Conservation (phyloP, 2,888 invertebrate genomes). For the Nemotelus nigrinus region DNA sequence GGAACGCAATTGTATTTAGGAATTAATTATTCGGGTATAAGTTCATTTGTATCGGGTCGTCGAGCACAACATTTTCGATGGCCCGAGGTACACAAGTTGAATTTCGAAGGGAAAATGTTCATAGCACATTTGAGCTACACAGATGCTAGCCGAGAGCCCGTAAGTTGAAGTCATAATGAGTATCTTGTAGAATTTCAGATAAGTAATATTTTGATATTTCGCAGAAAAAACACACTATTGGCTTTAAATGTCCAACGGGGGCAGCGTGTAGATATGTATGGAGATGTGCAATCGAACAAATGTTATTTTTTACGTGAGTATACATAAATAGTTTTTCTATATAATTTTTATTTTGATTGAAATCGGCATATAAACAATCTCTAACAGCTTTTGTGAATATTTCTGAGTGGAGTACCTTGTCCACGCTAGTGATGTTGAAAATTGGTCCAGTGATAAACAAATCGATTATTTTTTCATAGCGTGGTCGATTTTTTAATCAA, state of each 20-base stretch:
- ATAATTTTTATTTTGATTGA: constrained; percentile 24
- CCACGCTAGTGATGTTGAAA: too few relatives aligned
- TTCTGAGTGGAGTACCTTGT: too few relatives aligned
- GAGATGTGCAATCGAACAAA: constrained; percentile 97
- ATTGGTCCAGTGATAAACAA: too few relatives aligned
- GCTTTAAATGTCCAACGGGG: constrained; percentile 93
- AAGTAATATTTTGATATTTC: background rate
- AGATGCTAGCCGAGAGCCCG: constrained; percentile 75
- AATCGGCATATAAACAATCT: too few relatives aligned
- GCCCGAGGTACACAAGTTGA: constrained; percentile 94
- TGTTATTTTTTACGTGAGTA: constrained; percentile 96
- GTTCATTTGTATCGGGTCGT: constrained; percentile 92
- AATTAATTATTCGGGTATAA: constrained; percentile 93
- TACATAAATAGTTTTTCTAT: background rate
- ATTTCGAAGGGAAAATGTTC: constrained; percentile 98
- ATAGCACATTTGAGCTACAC: constrained; percentile 92
- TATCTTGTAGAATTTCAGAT: background rate
- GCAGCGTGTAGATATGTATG: constrained; percentile 95
- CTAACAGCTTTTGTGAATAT: too few relatives aligned
- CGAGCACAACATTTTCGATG: constrained; percentile 96
- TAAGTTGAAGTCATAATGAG: constrained; percentile 52
- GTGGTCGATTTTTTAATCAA: too few relatives aligned
- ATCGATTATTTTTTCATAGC: too few relatives aligned
- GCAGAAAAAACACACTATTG: constrained; percentile 92
- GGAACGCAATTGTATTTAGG: constrained; percentile 93